These are phyloP conservation scores for Drosophila pruinosa DNA, from an alignment of 1,140 invertebrate genomes.

Conservation along the genomic window DNA sequence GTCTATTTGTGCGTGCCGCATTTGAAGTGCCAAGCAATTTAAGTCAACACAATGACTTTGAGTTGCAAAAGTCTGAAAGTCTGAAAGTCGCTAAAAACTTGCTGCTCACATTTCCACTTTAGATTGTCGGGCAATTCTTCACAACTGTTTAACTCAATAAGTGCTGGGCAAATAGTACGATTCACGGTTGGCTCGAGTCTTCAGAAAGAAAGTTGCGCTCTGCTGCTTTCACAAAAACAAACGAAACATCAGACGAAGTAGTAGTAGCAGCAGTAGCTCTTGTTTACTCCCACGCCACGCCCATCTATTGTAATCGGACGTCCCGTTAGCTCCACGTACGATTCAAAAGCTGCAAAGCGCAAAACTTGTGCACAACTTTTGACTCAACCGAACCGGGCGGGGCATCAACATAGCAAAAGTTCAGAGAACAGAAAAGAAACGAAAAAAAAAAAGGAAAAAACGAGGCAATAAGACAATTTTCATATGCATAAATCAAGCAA, in stretches of 20 bases:
- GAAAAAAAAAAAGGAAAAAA: not conserved
- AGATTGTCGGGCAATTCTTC: constrained; percentile 30
- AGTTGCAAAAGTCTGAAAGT: constrained; percentile 47
- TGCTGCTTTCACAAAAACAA: not conserved
- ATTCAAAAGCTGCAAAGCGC: constrained; percentile 30
- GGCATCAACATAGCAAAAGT: constrained; percentile 1
- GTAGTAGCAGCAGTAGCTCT: not conserved
- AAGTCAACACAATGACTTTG: constrained; percentile 42
- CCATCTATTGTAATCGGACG: constrained; percentile 58
- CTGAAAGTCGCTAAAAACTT: constrained; percentile 35
- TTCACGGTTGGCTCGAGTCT: constrained; percentile 31
- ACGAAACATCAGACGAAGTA: not conserved
- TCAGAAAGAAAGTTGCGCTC: constrained; percentile 65
- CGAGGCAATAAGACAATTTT: constrained; percentile 61
- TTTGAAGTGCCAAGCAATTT: constrained; percentile 39
- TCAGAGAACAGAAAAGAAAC: not conserved
- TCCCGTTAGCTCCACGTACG: constrained; percentile 10
- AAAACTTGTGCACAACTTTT: constrained; percentile 51
- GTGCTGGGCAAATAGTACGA: constrained; percentile 60
- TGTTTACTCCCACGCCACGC: constrained; percentile 31
- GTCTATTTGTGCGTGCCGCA: constrained; percentile 63
- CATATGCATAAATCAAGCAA: constrained; percentile 67
- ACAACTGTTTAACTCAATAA: constrained; percentile 78
- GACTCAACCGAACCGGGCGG: not conserved
- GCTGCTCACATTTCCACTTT: constrained; percentile 50